Base-by-base conservation (phyloP, 2,113 vertebrate species). In the Leucosticte australis region DNA sequence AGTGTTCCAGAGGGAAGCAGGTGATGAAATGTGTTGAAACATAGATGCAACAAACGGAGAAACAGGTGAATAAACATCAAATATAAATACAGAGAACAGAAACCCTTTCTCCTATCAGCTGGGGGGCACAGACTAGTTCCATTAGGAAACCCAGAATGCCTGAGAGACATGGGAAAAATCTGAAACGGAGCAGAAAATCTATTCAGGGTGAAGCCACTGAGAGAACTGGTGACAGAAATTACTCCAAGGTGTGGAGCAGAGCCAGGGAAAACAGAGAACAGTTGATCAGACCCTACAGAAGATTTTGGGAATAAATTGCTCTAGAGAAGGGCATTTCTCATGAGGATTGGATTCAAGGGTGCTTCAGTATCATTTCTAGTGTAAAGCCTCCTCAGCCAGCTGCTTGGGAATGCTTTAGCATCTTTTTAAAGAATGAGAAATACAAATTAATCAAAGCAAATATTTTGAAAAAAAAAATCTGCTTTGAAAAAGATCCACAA, bases 261-360 rank as follows among this genome's bases (percentile, higher is more conserved):
- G 75, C 82, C 93, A 90, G 44, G 23, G 44, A 87, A 96, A 96
- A 89, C 44, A 90, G 77, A 39, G 52, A 60, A 30, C 28, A 37
- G 44, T 57, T 0, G 3, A 49, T 44, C 47, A 83, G 55, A 33
- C 9, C 7, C 67, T 71, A 44, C 27, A 75, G 68, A 81, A 86
- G 8, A 26, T 55, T 76, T 57, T 52, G 60, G 44, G 56, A 17
- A 59, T 67, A 60, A 93, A 89, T 39, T 78, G 55, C 35, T 83
- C 20, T 50, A 20, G 44, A 81, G 41, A 77, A 41, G 47, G n/a
- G 52, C 31, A 39, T 11, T 26, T n/a, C 44, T 83, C 37, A 41
- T 62, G 46, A 91, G 13, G 27, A 30, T 0, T 82, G 47, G 35
- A 33, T 84, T 91, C 33, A 64, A 53, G 31, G 20, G 15, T 42